These are phyloP conservation scores for Lasioglossum pauxillum DNA, from an alignment of 2,888 invertebrate genomes.

Conservation along the genomic window DNA sequence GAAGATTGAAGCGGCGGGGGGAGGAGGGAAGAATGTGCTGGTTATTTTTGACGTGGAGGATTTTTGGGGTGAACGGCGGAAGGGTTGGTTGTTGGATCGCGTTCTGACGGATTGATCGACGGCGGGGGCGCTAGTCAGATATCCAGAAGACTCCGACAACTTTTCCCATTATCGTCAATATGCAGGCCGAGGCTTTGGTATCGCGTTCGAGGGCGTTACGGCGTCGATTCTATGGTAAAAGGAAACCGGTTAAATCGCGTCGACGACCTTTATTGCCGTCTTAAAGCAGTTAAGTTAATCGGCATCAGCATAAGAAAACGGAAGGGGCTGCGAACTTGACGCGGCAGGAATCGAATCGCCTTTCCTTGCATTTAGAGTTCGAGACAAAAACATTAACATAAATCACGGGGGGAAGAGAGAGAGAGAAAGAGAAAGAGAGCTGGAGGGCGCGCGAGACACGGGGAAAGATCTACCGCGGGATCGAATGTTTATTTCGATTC, in stretches of 20 bases:
- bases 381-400: slow-evolving; percentile 85
- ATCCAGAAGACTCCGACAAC: slow-evolving; percentile 77
- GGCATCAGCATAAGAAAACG: slow-evolving; percentile 76
- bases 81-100: slow-evolving; percentile 34
- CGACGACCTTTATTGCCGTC: slow-evolving; percentile 83
- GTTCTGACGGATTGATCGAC: slow-evolving; percentile 80
- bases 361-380: slow-evolving; percentile 83
- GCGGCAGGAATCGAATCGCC: slow-evolving; percentile 77
- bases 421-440: slow-evolving; percentile 32
- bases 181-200: slow-evolving; percentile 72
- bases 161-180: slow-evolving; percentile 82
- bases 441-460: slow-evolving; percentile 34
- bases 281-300: slow-evolving; percentile 84
- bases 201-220: slow-evolving; percentile 60
- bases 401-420: slow-evolving; percentile 77
- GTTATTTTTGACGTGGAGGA: slow-evolving; percentile 14
- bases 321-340: slow-evolving; percentile 74
- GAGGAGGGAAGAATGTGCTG: background rate
- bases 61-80: background rate
- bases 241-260: slow-evolving; percentile 82
- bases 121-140: slow-evolving; percentile 64
- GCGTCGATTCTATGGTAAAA: slow-evolving; percentile 70
- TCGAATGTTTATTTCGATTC: slow-evolving; percentile 83
- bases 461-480: slow-evolving; percentile 68
- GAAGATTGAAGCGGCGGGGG: background rate